These are phyloP conservation scores for Carpatolechia fugitivella DNA, from an alignment of 2,888 invertebrate species.

Conservation along the genomic window DNA sequence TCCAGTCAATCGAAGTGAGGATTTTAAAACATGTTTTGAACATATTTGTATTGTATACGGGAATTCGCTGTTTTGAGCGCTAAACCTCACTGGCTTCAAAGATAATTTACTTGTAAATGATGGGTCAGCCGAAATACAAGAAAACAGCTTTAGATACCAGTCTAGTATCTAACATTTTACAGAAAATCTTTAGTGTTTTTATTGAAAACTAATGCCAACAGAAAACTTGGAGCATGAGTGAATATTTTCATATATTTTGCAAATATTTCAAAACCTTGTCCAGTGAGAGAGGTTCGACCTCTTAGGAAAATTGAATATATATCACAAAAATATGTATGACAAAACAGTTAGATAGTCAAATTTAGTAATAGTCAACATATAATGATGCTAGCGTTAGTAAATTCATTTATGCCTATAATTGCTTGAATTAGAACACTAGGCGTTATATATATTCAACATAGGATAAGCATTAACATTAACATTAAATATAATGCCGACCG, in stretches of 20 bases:
- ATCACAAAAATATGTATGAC: conserved; percentile 46
- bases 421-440: conserved; percentile 51
- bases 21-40: conserved; percentile 24
- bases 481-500: conserved; percentile 29
- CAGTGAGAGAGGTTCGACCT: conserved; percentile 54
- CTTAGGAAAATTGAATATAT: conserved; percentile 42
- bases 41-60: conserved; percentile 12
- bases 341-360: conserved; percentile 68
- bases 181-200: too few relatives aligned
- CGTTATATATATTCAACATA: conserved; percentile 51
- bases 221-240: not conserved
- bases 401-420: conserved; percentile 58
- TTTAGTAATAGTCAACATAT: conserved; percentile 59
- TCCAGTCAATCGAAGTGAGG: conserved; percentile 56
- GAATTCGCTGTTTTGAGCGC: not conserved
- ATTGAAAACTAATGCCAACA: too few relatives aligned
- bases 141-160: too few relatives aligned
- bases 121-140: too few relatives aligned
- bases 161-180: too few relatives aligned
- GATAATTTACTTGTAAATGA: too few relatives aligned
- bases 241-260: not conserved
- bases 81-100: too few relatives aligned
- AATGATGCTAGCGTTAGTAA: conserved; percentile 51
- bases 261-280: conserved; percentile 14
- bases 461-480: conserved; percentile 30